Evolutionary conservation across 2,888 invertebrate genomes (phyloP), one percentile per base, ranked within the genome.

Genomic region (Spodoptera picta): DNA sequence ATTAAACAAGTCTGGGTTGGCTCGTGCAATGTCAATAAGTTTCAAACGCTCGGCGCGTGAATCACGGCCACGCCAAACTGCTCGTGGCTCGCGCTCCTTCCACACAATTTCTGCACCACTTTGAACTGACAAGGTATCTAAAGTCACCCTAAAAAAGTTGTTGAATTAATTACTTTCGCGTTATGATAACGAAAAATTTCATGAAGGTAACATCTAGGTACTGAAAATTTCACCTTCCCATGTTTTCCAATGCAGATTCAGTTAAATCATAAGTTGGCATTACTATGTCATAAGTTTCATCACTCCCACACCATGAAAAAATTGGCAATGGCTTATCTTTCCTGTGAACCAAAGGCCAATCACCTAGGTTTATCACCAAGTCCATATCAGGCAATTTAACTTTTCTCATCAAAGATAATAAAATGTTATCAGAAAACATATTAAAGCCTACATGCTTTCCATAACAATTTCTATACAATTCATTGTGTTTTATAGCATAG

Each of bases 231-330:
- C 91, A 97, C 98, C 98, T 96, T 83, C 98, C 98, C 98, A 99
- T 98, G 92, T 97, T 98, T 94, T 99, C 98, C 69, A 99, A 89
- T 1, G 98, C 96, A 12, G 99, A 97, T 92, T 99, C 98, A 0
- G 98, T 98, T 51, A 99, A 95, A 87, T 99, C 99, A 91, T 99
- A 99, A 0, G 99, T 99, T 7, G 99, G 99, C 95, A 99, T 95
- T 36, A 98, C 96, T 86, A 99, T 98, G 89, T 99, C 99, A 80
- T 95, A 94, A 5, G 97, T 96, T 65, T 97, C 96, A 63, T 96
- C 95, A 70, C 98, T 99, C 1, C 99, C 99, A 91, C 99, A 99
- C 99, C 99, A 99, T 14, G 99, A 99, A 87, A 99, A 97, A 68
- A 99, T 96, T 2, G 99, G 99, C 70, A 96, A 95, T 11, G 95